Evolutionary conservation across 2,113 vertebrate genomes (phyloP).

Genomic region (Colinus virginianus): DNA sequence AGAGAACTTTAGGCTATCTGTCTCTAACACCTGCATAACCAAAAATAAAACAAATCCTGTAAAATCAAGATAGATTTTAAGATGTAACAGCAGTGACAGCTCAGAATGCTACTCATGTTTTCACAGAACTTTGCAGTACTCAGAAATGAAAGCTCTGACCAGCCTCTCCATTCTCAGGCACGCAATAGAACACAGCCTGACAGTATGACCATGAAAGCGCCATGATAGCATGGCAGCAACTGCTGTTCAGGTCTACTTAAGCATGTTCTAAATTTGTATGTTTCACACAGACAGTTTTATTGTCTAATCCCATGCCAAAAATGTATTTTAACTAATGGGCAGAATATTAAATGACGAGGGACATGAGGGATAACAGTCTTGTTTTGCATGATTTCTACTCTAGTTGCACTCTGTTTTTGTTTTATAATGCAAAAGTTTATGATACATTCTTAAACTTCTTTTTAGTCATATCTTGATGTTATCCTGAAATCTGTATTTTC

Average conservation of each 20-base stretch:
- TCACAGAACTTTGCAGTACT: neutral
- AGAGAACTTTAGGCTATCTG: neutral
- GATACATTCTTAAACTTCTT: neutral
- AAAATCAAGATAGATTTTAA: neutral
- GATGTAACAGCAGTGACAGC: neutral
- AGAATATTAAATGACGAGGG: neutral
- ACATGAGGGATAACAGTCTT: neutral
- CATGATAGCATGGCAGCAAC: neutral
- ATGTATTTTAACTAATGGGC: neutral
- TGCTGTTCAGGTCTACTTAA: neutral
- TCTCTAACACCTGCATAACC: neutral
- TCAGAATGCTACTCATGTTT: neutral
- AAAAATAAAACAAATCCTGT: neutral
- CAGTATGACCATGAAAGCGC: neutral
- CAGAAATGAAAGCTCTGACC: neutral
- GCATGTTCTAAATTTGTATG: neutral
- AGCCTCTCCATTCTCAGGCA: neutral
- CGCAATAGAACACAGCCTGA: neutral
- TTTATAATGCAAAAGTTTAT: neutral
- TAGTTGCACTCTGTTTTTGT: neutral
- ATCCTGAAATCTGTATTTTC: neutral
- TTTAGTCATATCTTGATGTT: neutral
- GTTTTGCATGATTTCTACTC: neutral
- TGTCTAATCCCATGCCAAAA: constrained; percentile 22
- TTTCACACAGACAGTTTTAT: neutral